Percentiles rank a stretch among this genome's conserved stretches.
Evolutionary conservation across 2,888 invertebrate genomes (phyloP).

Genomic region (Caenorhabditis virilis): DNA sequence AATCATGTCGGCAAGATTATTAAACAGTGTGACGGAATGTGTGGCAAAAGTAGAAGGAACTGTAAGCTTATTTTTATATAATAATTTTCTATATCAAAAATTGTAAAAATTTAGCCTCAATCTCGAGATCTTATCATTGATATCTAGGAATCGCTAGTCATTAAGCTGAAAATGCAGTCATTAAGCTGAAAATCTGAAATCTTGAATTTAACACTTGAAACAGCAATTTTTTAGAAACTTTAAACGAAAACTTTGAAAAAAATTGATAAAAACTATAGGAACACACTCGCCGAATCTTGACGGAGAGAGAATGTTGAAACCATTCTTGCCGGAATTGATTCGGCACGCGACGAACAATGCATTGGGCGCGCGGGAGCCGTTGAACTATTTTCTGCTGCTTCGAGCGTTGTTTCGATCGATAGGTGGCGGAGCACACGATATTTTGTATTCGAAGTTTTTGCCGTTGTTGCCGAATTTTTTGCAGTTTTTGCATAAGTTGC

Average conservation of each 20-base stretch:
- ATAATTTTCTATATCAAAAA: too few species aligned
- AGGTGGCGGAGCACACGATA: slow-evolving; percentile 96
- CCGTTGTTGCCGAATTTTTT: slow-evolving; percentile 90
- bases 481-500: slow-evolving; percentile 84
- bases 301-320: slow-evolving; percentile 86
- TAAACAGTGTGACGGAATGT: slow-evolving; percentile 92
- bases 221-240: too few species aligned
- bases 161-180: slow-evolving; percentile 96
- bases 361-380: slow-evolving; percentile 94
- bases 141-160: slow-evolving; percentile 89
- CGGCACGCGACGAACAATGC: slow-evolving; percentile 81
- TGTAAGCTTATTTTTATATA: slow-evolving; percentile 40
- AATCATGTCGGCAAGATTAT: slow-evolving; percentile 88
- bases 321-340: slow-evolving; percentile 94
- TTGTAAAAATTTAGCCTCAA: too few species aligned
- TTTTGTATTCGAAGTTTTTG: slow-evolving; percentile 94
- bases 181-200: too few species aligned
- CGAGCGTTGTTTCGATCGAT: slow-evolving; percentile 91
- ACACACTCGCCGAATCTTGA: slow-evolving; percentile 14
- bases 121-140: slow-evolving; percentile 86
- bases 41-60: slow-evolving; percentile 76
- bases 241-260: slow-evolving; percentile 89
- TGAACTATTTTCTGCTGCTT: slow-evolving; percentile 91
- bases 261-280: slow-evolving; percentile 46
- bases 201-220: too few species aligned